These are phyloP conservation scores for Timema podura DNA, from an alignment of 2,888 invertebrate genomes.

Conservation along the genomic window DNA sequence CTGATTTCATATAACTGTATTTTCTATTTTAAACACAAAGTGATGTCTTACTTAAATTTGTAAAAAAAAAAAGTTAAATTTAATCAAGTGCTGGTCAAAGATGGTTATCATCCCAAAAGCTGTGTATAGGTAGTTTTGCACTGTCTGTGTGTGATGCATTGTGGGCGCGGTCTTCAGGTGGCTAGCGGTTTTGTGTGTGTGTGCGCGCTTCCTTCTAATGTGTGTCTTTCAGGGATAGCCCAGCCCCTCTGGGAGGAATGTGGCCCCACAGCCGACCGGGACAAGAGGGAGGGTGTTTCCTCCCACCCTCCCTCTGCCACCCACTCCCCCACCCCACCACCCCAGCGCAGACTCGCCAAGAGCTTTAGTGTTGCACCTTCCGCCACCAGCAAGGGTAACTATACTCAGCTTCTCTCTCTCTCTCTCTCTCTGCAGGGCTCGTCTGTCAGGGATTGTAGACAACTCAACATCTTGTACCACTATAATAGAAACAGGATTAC, in stretches of 20 bases:
- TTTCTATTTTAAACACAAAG: no score
- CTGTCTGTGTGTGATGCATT: no score
- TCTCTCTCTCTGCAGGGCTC: background rate
- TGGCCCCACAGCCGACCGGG: constrained; percentile 44
- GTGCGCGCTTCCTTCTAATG: background rate
- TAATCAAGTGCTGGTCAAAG: no score
- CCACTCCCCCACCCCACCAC: constrained; percentile 75
- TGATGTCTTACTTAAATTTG: no score
- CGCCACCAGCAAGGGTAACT: constrained; percentile 57
- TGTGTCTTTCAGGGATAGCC: constrained; percentile 46
- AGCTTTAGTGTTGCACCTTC: constrained; percentile 86
- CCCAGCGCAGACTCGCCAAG: constrained; percentile 84
- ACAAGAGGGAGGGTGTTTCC: constrained; percentile 42
- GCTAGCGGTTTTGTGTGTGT: constrained; percentile 17
- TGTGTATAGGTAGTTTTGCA: no score
- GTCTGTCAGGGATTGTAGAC: background rate
- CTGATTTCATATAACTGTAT: no score
- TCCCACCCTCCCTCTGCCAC: constrained; percentile 44
- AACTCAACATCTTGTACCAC: background rate
- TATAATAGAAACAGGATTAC: no score
- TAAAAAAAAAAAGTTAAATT: no score
- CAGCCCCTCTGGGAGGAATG: constrained; percentile 50
- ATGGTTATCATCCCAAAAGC: no score
- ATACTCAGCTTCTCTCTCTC: constrained; percentile 16
- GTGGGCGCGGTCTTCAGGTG: background rate